phyloP scores from a whole-genome alignment of 1,140 invertebrate species.

The Cecropterus lyciades region DNA sequence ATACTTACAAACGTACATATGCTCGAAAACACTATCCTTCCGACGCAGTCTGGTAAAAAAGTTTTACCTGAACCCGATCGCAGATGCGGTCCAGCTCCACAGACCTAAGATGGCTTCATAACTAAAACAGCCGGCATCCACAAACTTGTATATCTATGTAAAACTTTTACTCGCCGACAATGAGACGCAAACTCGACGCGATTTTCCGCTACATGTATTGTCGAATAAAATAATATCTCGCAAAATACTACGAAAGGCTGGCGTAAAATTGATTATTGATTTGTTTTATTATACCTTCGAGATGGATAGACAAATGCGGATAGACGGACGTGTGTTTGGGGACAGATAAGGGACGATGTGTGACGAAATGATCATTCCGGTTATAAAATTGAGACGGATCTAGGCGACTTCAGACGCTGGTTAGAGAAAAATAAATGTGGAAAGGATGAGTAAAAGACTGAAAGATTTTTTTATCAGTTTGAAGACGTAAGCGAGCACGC shows the following conservation, averaged over 20 bases:
- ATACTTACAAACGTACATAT: too few relatives aligned
- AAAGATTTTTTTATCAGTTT: too few relatives aligned
- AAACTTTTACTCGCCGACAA: conserved; percentile 14
- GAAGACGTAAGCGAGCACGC: too few relatives aligned
- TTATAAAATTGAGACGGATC: conserved; percentile 39
- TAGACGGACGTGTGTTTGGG: conserved; percentile 45
- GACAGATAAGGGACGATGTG: conserved; percentile 56
- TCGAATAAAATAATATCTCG: conserved; percentile 67
- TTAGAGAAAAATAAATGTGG: too few relatives aligned
- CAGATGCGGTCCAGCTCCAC: too few relatives aligned
- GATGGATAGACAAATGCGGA: conserved; percentile 45
- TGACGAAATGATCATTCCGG: conserved; percentile 58
- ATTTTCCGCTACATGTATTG: conserved; percentile 73
- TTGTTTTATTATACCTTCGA: conserved; percentile 69
- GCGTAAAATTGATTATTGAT: conserved; percentile 83
- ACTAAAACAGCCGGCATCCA: too few relatives aligned
- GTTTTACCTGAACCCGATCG: too few relatives aligned
- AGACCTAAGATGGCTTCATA: too few relatives aligned
- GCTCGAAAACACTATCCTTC: too few relatives aligned
- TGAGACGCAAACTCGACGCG: conserved; percentile 39
- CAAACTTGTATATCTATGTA: too few relatives aligned
- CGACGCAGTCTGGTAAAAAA: too few relatives aligned
- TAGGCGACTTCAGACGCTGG: too few relatives aligned
- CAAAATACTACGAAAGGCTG: conserved; percentile 68
- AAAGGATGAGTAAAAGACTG: background rate